Percentiles rank a stretch among this genome's conserved stretches.
These are phyloP conservation scores for Eumaeus atala DNA, from an alignment of 1,140 invertebrate genomes.

Conservation along the genomic window DNA sequence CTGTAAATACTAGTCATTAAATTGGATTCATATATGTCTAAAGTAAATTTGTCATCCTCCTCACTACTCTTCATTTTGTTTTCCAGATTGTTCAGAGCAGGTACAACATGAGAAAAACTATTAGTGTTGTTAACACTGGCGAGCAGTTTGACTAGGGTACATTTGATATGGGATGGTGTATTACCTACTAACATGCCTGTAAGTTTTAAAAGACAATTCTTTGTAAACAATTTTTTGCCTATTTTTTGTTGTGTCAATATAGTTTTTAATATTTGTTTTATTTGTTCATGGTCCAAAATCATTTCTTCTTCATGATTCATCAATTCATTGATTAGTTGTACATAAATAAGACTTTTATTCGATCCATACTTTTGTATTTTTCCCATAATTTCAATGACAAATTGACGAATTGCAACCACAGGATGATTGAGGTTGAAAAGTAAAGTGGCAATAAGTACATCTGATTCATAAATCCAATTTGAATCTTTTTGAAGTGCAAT, in stretches of 20 bases:
- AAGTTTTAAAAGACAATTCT: slow-evolving; percentile 50
- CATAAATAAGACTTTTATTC: slow-evolving; percentile 42
- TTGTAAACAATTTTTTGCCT: slow-evolving; percentile 47
- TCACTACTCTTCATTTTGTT: slow-evolving; percentile 34
- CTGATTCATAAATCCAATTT: slow-evolving; percentile 59
- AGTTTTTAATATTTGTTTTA: slow-evolving; percentile 63
- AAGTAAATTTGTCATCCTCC: slow-evolving; percentile 34
- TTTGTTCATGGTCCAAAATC: slow-evolving; percentile 77
- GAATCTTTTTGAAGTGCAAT: slow-evolving; percentile 37
- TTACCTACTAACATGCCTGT: slow-evolving; percentile 40
- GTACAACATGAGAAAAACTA: slow-evolving; percentile 39
- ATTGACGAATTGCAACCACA: slow-evolving; percentile 53
- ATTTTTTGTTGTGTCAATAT: slow-evolving; percentile 38
- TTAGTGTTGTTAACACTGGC: slow-evolving; percentile 38
- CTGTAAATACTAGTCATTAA: slow-evolving; percentile 59
- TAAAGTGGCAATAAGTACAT: slow-evolving; percentile 60
- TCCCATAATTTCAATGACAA: slow-evolving; percentile 52
- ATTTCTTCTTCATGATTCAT: slow-evolving; percentile 73
- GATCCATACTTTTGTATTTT: slow-evolving; percentile 35
- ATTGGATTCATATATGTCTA: slow-evolving; percentile 65
- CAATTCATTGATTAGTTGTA: slow-evolving; percentile 46
- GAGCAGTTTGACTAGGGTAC: slow-evolving; percentile 44
- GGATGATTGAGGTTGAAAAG: slow-evolving; percentile 66
- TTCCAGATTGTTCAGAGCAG: slow-evolving; percentile 39
- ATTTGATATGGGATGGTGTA: slow-evolving; percentile 50